Conservation (phyloP, 2,888 invertebrate genomes). For the Mantis religiosa region DNA sequence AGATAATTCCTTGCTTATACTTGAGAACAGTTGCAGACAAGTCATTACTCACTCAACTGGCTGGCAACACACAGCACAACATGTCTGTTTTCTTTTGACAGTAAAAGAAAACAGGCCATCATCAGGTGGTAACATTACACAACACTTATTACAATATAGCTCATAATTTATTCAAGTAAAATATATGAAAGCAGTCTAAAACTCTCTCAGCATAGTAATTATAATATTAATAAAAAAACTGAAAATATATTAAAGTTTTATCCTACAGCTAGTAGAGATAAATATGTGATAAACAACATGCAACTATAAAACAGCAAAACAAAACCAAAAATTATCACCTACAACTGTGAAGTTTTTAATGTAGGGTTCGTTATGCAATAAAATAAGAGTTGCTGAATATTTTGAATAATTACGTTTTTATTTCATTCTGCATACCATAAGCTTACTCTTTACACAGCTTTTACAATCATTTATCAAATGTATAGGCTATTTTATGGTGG, state of each 20-base stretch:
- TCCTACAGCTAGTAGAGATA: not conserved
- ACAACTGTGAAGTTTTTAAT: too few relatives aligned
- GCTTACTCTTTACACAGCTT: too few relatives aligned
- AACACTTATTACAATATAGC: not conserved
- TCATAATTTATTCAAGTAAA: not conserved
- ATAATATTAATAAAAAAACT: too few relatives aligned
- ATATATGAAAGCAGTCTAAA: not conserved
- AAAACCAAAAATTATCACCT: not conserved
- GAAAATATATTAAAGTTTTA: not conserved
- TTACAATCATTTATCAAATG: too few relatives aligned
- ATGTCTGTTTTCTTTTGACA: not conserved
- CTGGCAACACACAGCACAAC: not conserved
- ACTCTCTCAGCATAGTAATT: not conserved
- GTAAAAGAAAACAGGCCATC: not conserved
- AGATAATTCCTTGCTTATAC: not conserved
- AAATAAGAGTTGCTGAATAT: too few relatives aligned
- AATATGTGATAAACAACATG: too few relatives aligned
- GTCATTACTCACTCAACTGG: not conserved
- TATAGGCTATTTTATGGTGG: too few relatives aligned
- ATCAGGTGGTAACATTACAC: not conserved
- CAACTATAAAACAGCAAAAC: not conserved
- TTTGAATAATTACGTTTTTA: too few relatives aligned
- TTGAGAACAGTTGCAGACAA: not conserved
- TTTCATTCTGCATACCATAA: too few relatives aligned
- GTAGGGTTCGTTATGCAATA: too few relatives aligned